Evolutionary conservation across 2,888 invertebrate genomes (phyloP), one percentile per base, ranked within the genome.

Genomic region (Margaritifera margaritifera): DNA sequence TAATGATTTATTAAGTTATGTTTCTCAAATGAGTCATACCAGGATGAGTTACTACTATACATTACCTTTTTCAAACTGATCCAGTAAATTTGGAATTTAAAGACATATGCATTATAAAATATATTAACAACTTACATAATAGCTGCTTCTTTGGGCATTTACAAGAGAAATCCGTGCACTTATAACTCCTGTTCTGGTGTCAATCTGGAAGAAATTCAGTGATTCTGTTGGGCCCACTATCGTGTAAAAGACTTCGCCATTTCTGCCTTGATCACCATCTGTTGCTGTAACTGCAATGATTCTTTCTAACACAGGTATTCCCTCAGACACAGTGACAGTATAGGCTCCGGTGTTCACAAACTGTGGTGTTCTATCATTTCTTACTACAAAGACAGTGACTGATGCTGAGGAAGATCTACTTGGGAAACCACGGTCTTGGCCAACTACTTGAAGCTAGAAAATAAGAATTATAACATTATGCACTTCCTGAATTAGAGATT

Each of bases 191-290:
- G 93, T 93, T 79, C 93, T 93, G 1, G 95, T 92, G 77, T 96
- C 95, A 64, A 97, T 94, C 67, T 94, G 93, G 89, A 97, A 97
- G n/a, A 95, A 89, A 63, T 95, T 94, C 0, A 93, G 93, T 22
- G 67, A 71, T 4, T 69, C 74, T 22, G 75, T 70, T 1, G 73
- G 66, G n/a, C 72, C 60, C n/a, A 64, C 77, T 25, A 87, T 75
- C 42, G 69, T 66, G 78, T 87, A 87, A 8, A 58, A 55, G 50
- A 87, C 74, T 31, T 72, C 68, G 11, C 86, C 87, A 72, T 86
- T 86, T 61, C 59, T 67, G 50, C 71, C 71, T 53, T 66, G 68
- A 64, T 82, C 82, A 31, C 57, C 54, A 66, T 81, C 81, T 4
- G 54, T 62, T 8, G 83, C 81, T 6, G 55, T 53, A 4, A 81